A percentile compares a stretch with the other conserved stretches of the same genome.
Evolutionary conservation across 2,113 vertebrate genomes (phyloP).

Genomic region (Petromus typicus): DNA sequence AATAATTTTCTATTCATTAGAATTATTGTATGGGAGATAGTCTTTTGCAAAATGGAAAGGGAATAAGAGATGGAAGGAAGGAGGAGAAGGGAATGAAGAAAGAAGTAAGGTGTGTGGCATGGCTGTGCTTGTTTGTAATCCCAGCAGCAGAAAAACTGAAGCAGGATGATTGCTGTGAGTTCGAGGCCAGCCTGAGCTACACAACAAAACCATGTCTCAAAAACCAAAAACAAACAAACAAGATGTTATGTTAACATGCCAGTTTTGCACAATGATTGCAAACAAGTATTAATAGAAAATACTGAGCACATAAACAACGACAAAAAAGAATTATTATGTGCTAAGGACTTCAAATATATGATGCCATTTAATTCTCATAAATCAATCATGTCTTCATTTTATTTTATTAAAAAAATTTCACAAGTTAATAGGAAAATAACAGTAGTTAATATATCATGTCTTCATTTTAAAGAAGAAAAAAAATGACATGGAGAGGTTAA

Average conservation of each 20-base stretch:
- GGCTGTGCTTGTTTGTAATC: not conserved
- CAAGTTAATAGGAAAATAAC: not conserved
- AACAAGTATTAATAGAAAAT: not conserved
- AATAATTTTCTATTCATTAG: not conserved
- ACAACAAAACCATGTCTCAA: not conserved
- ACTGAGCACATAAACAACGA: not conserved
- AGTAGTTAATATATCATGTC: not conserved
- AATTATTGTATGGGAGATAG: not conserved
- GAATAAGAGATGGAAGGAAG: not conserved
- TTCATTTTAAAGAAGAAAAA: constrained; percentile 8
- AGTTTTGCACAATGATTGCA: not conserved
- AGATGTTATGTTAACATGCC: not conserved
- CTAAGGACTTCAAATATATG: not conserved
- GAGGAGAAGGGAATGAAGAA: not conserved
- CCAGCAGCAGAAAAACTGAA: not conserved
- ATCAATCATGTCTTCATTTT: not conserved
- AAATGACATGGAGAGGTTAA: not conserved
- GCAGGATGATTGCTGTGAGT: not conserved
- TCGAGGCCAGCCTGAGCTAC: not conserved
- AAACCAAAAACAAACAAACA: not conserved
- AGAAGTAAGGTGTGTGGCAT: not conserved
- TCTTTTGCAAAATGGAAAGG: not conserved
- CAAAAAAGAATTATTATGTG: not conserved
- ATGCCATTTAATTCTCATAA: not conserved
- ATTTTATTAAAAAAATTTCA: not conserved